These are phyloP conservation scores for Dolichoris vasculosae DNA, from an alignment of 1,140 invertebrate species.

Conservation along the genomic window DNA sequence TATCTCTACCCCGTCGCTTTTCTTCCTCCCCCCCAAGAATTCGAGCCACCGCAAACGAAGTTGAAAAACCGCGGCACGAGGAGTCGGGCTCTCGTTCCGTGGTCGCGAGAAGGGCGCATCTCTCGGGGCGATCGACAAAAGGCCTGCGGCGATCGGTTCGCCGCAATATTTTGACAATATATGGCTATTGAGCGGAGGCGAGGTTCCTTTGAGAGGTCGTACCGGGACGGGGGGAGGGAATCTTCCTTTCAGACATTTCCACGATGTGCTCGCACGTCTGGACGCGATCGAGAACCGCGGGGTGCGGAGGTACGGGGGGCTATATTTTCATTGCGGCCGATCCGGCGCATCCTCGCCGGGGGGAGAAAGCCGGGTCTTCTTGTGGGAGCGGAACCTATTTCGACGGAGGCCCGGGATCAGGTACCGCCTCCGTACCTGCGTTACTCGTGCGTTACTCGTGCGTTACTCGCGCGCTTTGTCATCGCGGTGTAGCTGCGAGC, in stretches of 20 bases:
- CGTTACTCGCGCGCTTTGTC: slow-evolving; percentile 62
- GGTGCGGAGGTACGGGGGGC: not conserved
- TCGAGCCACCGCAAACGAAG: not conserved
- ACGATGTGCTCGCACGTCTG: not conserved
- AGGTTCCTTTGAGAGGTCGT: slow-evolving; percentile 21
- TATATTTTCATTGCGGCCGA: slow-evolving; percentile 23
- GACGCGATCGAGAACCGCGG: not conserved
- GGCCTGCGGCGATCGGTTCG: slow-evolving; percentile 62
- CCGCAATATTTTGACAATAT: slow-evolving; percentile 75
- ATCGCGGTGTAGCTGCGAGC: slow-evolving; percentile 51
- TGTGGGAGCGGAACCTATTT: not conserved
- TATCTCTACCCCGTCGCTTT: no score
- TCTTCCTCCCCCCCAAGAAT: not conserved
- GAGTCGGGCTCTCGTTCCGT: no score
- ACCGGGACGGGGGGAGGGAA: not conserved
- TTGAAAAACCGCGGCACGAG: not conserved
- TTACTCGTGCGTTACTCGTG: slow-evolving; percentile 55
- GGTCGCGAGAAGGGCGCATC: not conserved
- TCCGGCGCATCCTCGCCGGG: not conserved
- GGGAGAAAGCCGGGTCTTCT: not conserved
- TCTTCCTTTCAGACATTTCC: not conserved
- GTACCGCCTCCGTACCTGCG: slow-evolving; percentile 31
- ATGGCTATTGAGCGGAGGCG: slow-evolving; percentile 65
- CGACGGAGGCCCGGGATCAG: not conserved
- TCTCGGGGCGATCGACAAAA: slow-evolving; percentile 48